Evolutionary conservation across 1,140 invertebrate species (phyloP), one percentile per base, ranked within the genome.

Genomic region (Caerostris darwini): DNA sequence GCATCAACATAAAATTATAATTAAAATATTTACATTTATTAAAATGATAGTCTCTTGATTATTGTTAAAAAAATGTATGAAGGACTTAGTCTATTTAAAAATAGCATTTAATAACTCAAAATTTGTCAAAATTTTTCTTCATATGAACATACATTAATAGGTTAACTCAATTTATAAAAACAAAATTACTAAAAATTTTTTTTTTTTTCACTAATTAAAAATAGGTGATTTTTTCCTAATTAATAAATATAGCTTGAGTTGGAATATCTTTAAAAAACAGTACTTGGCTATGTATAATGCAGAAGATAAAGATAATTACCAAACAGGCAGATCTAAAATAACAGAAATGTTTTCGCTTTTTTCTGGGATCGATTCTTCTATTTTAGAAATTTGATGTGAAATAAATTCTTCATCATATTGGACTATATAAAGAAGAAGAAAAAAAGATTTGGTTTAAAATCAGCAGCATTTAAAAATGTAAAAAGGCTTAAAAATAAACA

Each of bases 371-470:
- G 86, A 88, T 34, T 64, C 10, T n/a, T 88, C 61, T 50, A 67
- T 53, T 14, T 88, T 88, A 17, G 12, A 34, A 67, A 34, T 34
- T 67, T 88, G 59, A 14, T 17, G 6, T 12, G 59, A 88, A 64
- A 88, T 7, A 88, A 88, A 88, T 19, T 3, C 58, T 14, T 50
- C 86, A 53, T 88, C 86, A 67, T 17, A 88, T 17, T 53, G 59
- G 7, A 64, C 86, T 88, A 53, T 56, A 88, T 34, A 67, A 87
- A 64, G n/a, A 50, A 61, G 8, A 56, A 50, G 0, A 87, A 87
- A 61, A 14, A 85, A 12, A 17, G 12, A 85, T 12, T 57, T 57
- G 34, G 7, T 81, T 6, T 19, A 19, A 19, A 50, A 3, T 5
- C n/a, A 7, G 10, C n/a, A 3, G 71, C 17, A 6, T 34, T 19